phyloP scores from a whole-genome alignment of 2,888 invertebrate genomes.

The Netelia inedita region DNA sequence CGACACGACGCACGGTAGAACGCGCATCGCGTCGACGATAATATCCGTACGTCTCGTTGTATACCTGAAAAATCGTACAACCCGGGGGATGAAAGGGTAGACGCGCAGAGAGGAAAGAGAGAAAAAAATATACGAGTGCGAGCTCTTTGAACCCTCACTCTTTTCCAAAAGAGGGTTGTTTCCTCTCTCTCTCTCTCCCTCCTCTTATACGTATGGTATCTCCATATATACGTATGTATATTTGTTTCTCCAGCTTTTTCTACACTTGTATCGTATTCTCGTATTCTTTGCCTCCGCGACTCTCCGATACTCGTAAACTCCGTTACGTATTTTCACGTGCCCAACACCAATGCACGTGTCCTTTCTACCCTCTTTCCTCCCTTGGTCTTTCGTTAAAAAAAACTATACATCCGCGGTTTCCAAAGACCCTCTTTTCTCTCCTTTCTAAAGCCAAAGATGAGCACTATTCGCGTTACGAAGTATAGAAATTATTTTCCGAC shows the following conservation, averaged over 20 bases:
- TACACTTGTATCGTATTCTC: slow-evolving; percentile 22
- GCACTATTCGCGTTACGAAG: background rate
- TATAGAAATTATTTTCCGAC: background rate
- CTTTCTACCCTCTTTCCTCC: slow-evolving; percentile 39
- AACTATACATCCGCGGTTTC: background rate
- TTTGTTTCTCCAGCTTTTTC: slow-evolving; percentile 26
- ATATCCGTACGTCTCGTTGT: background rate
- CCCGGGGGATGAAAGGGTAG: slow-evolving; percentile 74
- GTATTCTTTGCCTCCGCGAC: slow-evolving; percentile 26
- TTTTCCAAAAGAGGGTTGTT: slow-evolving; percentile 35
- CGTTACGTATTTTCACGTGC: background rate
- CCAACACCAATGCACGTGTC: background rate
- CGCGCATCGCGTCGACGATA: slow-evolving; percentile 36
- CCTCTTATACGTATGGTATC: background rate
- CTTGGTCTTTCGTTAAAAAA: slow-evolving; percentile 60
- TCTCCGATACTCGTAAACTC: slow-evolving; percentile 28
- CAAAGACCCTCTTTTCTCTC: background rate
- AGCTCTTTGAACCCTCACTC: slow-evolving; percentile 78
- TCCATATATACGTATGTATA: background rate
- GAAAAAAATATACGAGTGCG: slow-evolving; percentile 69
- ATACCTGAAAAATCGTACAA: slow-evolving; percentile 53
- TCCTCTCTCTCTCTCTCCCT: slow-evolving; percentile 22
- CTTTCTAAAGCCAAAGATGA: background rate
- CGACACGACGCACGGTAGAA: slow-evolving; percentile 39
- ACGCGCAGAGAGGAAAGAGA: slow-evolving; percentile 71